Evolutionary conservation across 2,888 invertebrate species (phyloP).

Genomic region (Aricia artaxerxes): DNA sequence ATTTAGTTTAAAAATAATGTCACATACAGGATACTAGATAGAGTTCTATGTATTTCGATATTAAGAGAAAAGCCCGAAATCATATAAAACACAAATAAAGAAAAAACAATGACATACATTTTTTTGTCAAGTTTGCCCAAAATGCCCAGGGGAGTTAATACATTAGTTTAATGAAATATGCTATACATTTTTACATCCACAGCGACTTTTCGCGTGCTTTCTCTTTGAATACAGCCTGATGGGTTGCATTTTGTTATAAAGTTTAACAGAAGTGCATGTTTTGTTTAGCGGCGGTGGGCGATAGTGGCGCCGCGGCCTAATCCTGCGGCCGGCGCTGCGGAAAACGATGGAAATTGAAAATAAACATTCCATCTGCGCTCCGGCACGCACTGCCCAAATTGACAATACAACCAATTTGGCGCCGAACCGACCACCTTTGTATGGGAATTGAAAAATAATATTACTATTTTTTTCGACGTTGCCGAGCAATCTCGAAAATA

Average conservation of each 20-base stretch:
- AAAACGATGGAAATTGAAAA: constrained; percentile 80
- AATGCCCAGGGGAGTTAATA: too few species aligned
- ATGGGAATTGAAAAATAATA: constrained; percentile 81
- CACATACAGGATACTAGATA: too few species aligned
- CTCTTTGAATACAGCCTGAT: not conserved
- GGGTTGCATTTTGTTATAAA: not conserved
- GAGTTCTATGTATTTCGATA: too few species aligned
- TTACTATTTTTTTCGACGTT: constrained; percentile 69
- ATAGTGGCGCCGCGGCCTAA: constrained; percentile 67
- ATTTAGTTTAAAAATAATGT: too few species aligned
- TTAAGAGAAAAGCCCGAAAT: too few species aligned
- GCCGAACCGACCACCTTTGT: constrained; percentile 78
- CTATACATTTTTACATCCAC: too few species aligned
- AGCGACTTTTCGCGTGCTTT: not conserved
- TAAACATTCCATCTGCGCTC: constrained; percentile 79
- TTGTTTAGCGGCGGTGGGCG: constrained; percentile 43
- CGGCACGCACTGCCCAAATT: constrained; percentile 80
- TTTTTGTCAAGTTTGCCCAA: too few species aligned
- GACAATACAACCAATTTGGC: constrained; percentile 80
- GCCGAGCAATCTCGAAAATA: constrained; percentile 73
- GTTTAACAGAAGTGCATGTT: constrained; percentile 32
- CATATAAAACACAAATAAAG: too few species aligned
- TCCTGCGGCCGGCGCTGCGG: constrained; percentile 70
- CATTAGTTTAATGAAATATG: too few species aligned
- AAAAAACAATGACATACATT: too few species aligned